Conservation (phyloP, 2,113 vertebrate genomes). For the Passer montanus region DNA sequence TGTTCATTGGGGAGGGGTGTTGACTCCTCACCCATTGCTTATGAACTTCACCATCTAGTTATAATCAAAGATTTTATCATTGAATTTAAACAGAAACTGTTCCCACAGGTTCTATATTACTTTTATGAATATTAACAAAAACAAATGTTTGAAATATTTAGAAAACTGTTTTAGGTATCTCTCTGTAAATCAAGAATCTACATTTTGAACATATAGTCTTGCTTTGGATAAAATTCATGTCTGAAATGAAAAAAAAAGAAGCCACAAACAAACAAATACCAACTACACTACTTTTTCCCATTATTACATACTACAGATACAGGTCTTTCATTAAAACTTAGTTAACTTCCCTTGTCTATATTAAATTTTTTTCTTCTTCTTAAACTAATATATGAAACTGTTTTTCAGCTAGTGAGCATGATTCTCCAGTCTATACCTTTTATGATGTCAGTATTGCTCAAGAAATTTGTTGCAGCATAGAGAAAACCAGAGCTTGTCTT, state of each 20-base stretch:
- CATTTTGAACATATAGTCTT: background rate
- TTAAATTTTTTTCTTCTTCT: background rate
- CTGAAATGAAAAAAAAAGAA: background rate
- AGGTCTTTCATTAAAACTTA: slow-evolving; percentile 13
- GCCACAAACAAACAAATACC: background rate
- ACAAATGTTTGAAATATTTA: slow-evolving; percentile 1
- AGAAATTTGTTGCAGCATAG: slow-evolving; percentile 5
- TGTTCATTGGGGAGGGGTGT: background rate
- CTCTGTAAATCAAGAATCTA: background rate
- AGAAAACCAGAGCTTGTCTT: slow-evolving; percentile 41
- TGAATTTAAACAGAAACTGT: background rate
- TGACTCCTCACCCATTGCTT: background rate
- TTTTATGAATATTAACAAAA: background rate
- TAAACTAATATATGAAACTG: background rate
- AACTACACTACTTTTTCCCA: background rate
- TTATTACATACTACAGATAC: background rate
- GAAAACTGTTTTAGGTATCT: background rate
- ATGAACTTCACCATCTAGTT: background rate
- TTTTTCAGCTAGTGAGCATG: slow-evolving; percentile 40
- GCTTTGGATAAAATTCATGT: slow-evolving; percentile 15
- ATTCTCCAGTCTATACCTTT: background rate
- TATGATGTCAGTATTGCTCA: background rate
- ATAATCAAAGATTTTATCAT: background rate
- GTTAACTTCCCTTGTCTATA: background rate
- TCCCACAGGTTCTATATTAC: background rate